Base-by-base conservation (phyloP, 2,888 invertebrate genomes). In the Smittia aterrima region DNA sequence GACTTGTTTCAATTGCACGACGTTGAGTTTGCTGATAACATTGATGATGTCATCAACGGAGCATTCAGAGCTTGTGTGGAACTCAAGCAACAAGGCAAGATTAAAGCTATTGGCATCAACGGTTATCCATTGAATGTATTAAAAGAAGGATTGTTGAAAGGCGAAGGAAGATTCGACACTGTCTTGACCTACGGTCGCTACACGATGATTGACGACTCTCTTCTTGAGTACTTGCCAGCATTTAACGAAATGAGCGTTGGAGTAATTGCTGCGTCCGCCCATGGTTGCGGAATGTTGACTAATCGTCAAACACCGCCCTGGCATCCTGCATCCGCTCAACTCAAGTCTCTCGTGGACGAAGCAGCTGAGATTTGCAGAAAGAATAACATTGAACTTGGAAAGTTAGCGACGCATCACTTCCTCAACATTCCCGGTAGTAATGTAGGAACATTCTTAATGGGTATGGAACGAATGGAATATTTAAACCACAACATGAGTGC, bases 1-100 rank as follows among this genome's bases (percentile, higher is more conserved):
- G 97, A 98, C 81, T 83, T 97, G 25, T 89, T 97, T 79, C 95
- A 96, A 87, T 84, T 89, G 53, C 89, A 89, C 78, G 89, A 90
- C 77, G 82, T 88, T 74, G 89, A 89, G 79, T 89, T 88, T 79
- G 86, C 87, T 6, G 84, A 86, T 9, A 84, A 82, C 72, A 79
- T 87, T 47, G 85, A 87, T 73, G 82, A 87, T 66, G 86, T 87
- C 22, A 74, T 74, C 62, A 64, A 47, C 22, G 74, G 74, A 16
- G 74, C 74, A 1, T 74, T 74, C 18, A 22, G 16, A 27, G 74
- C 74, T 7, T 74, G 74, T 20, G 3, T 66, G 22, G 66, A 74
- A 32, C 40, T 74, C 18, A 74, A 74, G 32, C 82, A 85, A 22
- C 81, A 84, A 18, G 79, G 80, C 25, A 81, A 78, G 75, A 86